Percentiles rank a stretch among this genome's conserved stretches.
Evolutionary conservation across 2,888 invertebrate species (phyloP).

Genomic region (Pandemis heparana): DNA sequence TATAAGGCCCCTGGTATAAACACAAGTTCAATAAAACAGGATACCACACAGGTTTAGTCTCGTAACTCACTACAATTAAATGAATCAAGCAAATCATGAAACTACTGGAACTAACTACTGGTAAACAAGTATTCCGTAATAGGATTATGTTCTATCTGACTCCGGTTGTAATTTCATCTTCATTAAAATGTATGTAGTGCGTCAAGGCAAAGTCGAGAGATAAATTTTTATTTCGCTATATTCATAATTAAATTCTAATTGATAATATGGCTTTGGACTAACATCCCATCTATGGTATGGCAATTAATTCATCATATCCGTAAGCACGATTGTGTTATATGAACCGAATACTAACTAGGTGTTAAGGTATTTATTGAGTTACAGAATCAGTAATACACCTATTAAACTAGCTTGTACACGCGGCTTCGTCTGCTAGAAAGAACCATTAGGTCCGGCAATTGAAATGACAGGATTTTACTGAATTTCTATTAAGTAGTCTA

Average conservation of each 20-base stretch:
- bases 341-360: background rate
- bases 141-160: conserved; percentile 26
- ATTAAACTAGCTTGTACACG: background rate
- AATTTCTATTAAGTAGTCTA: too few species aligned
- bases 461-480: too few species aligned
- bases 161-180: background rate
- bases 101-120: conserved; percentile 13
- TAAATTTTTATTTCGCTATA: conserved; percentile 1
- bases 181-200: too few species aligned
- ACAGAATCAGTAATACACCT: too few species aligned
- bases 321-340: conserved; percentile 23
- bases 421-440: too few species aligned
- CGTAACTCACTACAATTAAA: background rate
- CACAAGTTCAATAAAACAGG: background rate
- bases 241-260: conserved; percentile 1
- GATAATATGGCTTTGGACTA: conserved; percentile 9
- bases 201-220: conserved; percentile 7
- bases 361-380: background rate
- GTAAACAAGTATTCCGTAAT: conserved; percentile 25
- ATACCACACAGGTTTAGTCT: background rate
- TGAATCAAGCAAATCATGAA: background rate
- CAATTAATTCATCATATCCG: conserved; percentile 15
- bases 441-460: too few species aligned
- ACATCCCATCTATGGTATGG: conserved; percentile 7
- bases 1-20: too few species aligned